phyloP scores from a whole-genome alignment of 2,888 invertebrate species.

The Coenonympha arcania region DNA sequence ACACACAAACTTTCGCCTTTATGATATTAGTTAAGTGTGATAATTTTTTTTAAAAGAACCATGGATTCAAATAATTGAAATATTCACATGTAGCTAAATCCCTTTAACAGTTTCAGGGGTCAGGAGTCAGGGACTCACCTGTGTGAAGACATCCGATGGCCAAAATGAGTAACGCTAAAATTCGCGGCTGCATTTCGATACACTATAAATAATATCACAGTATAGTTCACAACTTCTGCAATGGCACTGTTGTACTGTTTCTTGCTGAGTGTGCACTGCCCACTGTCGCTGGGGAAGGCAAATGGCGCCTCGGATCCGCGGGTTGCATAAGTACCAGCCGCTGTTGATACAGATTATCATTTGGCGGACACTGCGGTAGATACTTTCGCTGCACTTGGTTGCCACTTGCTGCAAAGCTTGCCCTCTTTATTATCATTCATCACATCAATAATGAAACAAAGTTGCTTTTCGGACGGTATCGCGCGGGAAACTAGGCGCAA shows the following conservation, averaged over 20 bases:
- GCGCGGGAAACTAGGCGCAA: too few species aligned
- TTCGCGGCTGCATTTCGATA: slow-evolving; percentile 23
- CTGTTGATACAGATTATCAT: slow-evolving; percentile 70
- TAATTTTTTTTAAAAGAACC: too few species aligned
- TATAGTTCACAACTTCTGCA: slow-evolving; percentile 19
- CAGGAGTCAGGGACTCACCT: slow-evolving; percentile 43
- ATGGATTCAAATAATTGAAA: too few species aligned
- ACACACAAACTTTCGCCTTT: too few species aligned
- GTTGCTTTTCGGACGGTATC: too few species aligned
- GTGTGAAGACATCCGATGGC: slow-evolving; percentile 39
- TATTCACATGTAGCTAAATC: too few species aligned
- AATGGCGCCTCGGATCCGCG: slow-evolving; percentile 38
- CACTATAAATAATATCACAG: slow-evolving; percentile 24
- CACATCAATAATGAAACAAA: too few species aligned
- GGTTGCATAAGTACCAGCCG: slow-evolving; percentile 61
- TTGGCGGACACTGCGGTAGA: slow-evolving; percentile 70
- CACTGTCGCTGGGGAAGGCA: slow-evolving; percentile 42
- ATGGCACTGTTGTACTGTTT: slow-evolving; percentile 31
- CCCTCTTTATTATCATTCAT: slow-evolving; percentile 31
- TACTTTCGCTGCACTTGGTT: slow-evolving; percentile 64
- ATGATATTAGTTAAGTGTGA: too few species aligned
- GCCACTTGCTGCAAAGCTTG: slow-evolving; percentile 37
- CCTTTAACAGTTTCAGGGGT: too few species aligned
- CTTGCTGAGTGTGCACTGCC: slow-evolving; percentile 23
- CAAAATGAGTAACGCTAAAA: slow-evolving; percentile 30